Percentiles rank a stretch among this genome's conserved stretches.
These are phyloP conservation scores for Pseudochirops corinnae DNA, from an alignment of 2,797 vertebrate species.

Conservation along the genomic window DNA sequence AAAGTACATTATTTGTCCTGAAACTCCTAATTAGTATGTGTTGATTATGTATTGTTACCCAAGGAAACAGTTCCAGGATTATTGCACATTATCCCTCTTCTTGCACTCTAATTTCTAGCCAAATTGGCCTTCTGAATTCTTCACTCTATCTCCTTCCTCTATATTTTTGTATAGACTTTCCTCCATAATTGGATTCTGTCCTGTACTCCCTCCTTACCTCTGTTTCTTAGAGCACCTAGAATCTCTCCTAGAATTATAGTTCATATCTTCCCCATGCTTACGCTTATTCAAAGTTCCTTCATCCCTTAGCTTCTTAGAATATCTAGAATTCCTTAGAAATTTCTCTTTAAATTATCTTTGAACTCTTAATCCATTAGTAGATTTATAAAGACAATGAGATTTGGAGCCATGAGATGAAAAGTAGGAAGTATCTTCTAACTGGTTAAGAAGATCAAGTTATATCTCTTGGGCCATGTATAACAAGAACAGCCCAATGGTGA, in stretches of 20 bases:
- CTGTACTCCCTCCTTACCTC: neutral
- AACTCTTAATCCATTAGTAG: neutral
- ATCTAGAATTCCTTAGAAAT: neutral
- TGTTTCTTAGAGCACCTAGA: neutral
- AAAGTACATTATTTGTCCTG: neutral
- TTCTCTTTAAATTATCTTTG: neutral
- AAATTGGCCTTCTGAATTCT: neutral
- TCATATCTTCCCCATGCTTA: neutral
- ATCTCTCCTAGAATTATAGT: neutral
- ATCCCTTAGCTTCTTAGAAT: neutral
- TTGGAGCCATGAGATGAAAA: neutral
- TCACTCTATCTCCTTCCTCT: neutral
- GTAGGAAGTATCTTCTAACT: neutral
- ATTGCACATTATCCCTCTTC: neutral
- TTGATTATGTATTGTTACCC: neutral
- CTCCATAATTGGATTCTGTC: neutral
- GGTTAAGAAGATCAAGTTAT: neutral
- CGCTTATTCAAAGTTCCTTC: neutral
- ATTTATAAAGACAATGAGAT: neutral
- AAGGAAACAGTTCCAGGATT: neutral
- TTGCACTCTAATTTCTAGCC: neutral
- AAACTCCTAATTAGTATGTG: neutral
- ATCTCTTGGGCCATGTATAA: neutral
- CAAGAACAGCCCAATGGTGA: neutral
- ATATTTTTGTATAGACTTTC: neutral